Evolutionary conservation across 2,888 invertebrate genomes (phyloP), one percentile per base, ranked within the genome.

Genomic region (Notocelia uddmanniana): DNA sequence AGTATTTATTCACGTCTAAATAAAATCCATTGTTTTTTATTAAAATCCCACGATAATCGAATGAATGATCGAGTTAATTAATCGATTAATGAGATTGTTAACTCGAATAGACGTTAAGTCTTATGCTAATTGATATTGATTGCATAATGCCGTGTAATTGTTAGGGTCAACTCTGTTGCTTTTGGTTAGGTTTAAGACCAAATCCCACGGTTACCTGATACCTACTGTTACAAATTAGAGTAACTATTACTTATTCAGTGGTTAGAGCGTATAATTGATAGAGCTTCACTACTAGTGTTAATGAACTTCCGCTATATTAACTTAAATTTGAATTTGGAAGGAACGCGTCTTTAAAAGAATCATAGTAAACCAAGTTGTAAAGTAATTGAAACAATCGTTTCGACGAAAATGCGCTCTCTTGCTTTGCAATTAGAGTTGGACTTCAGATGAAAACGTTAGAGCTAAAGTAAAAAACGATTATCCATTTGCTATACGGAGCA

Each of bases 91-190:
- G 60, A 68, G 72, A 60, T 67, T 54, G 67, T 71, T 62, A 55
- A 68, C 67, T 62, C 57, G 54, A 34, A 55, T 67, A 55, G 23
- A n/a, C 18, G 48, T 23, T 48, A 50, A 37, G 41, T 48, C 41
- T 26, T 26, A 62, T 72, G 50, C 62, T 72, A 72, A 72, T 72
- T 68, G 62, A 48, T 57, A 68, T 72, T 62, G 59, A 72, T 72
- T 68, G 55, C 11, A 31, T 23, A n/a, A 45, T 34, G 45, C 10
- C 10, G 41, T 11, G 13, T 26, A 52, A 59, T 21, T 26, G 58
- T 45, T 58, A 63, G 58, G 26, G 41, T 58, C 58, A 52, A 50
- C 13, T 19, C 10, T 18, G 9, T 31, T 57, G 18, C 34, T 19
- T 18, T 15, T 15, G 19, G 18, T 54, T 54, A 54, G 54, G 23